Percentiles rank a stretch among this genome's conserved stretches.
Conservation (phyloP, 1,140 invertebrate genomes). For the Drosophila arizonae region DNA sequence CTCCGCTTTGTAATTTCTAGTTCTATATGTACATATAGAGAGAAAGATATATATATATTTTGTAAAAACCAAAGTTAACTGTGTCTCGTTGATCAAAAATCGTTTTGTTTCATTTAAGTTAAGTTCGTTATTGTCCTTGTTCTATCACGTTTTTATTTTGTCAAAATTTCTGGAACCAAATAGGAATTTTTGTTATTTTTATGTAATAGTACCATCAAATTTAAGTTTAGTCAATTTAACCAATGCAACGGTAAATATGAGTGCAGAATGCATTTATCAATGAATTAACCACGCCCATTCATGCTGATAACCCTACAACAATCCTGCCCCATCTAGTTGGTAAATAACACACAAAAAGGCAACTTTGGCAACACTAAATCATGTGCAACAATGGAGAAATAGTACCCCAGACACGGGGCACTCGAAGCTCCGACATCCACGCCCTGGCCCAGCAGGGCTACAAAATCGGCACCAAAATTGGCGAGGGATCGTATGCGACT, state of each 20-base stretch:
- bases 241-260: constrained; percentile 31
- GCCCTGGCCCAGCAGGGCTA: constrained; percentile 91
- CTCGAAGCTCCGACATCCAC: constrained; percentile 89
- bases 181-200: constrained; percentile 25
- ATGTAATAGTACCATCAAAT: constrained; percentile 25
- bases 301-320: no score
- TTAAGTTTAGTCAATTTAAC: constrained; percentile 19
- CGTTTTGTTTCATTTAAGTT: not conserved
- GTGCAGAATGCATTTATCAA: not conserved
- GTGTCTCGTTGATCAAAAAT: not conserved
- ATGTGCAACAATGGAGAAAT: constrained; percentile 41
- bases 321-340: not conserved
- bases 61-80: not conserved
- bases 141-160: constrained; percentile 21
- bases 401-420: constrained; percentile 83
- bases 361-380: not conserved
- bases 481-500: constrained; percentile 93
- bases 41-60: not conserved
- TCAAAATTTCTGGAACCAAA: constrained; percentile 32
- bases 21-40: not conserved
- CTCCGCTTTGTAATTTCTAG: not conserved
- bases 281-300: not conserved
- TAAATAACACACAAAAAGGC: not conserved
- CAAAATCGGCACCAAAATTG: constrained; percentile 91
- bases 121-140: not conserved